Conservation (phyloP, 2,113 vertebrate genomes). For the Paramisgurnus dabryanus region DNA sequence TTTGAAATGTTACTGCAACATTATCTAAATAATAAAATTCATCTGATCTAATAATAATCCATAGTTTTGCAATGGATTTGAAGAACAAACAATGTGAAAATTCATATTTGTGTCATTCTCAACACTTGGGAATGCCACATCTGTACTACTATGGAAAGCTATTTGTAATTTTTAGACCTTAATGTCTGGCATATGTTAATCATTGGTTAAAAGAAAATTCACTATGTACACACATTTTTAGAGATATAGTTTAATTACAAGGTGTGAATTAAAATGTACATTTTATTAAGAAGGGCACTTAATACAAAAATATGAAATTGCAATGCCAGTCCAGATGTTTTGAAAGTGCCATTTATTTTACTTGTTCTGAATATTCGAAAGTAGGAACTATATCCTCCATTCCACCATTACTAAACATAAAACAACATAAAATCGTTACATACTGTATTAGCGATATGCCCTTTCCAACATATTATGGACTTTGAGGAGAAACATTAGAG, state of each 20-base stretch:
- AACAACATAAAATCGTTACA: conserved; percentile 18
- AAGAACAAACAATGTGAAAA: too few species aligned
- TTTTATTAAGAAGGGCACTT: conserved; percentile 56
- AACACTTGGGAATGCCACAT: too few species aligned
- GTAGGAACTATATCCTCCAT: conserved; percentile 19
- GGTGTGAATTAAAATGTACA: conserved; percentile 32
- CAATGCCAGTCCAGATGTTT: conserved; percentile 47
- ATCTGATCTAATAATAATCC: too few species aligned
- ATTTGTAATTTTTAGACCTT: too few species aligned
- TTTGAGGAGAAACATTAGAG: conserved; percentile 12
- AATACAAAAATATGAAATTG: conserved; percentile 62
- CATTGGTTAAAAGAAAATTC: neutral
- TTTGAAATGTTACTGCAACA: too few species aligned
- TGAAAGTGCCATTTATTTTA: conserved; percentile 29
- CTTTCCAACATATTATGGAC: conserved; percentile 29
- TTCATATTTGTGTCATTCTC: too few species aligned
- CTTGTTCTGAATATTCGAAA: conserved; percentile 30
- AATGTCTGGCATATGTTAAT: neutral
- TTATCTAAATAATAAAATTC: too few species aligned
- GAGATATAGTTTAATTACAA: conserved; percentile 6
- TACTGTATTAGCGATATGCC: conserved; percentile 8
- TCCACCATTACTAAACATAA: conserved; percentile 1
- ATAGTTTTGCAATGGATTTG: too few species aligned
- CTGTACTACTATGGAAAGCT: too few species aligned
- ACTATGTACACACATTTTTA: neutral